A percentile compares a stretch with the other conserved stretches of the same genome.
phyloP scores from a whole-genome alignment of 2,888 invertebrate genomes.

The Torymus texanus region DNA sequence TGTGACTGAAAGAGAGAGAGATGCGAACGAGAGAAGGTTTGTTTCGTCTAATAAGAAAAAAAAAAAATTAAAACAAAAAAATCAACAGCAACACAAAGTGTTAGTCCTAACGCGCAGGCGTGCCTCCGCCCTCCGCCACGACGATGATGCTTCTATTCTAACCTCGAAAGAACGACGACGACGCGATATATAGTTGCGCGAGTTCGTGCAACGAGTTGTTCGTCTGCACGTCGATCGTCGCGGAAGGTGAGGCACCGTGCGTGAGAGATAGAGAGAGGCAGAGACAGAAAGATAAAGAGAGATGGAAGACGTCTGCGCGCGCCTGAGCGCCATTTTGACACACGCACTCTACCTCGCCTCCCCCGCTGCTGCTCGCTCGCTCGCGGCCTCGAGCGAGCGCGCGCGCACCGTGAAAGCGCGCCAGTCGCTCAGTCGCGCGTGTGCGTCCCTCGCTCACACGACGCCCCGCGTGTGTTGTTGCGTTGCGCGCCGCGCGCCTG shows the following conservation, averaged over 20 bases:
- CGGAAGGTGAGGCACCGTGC: slow-evolving; percentile 27
- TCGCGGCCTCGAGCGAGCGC: not conserved
- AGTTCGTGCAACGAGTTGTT: no score
- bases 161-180: no score
- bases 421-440: slow-evolving; percentile 46
- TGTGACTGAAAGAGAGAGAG: not conserved
- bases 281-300: not conserved
- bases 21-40: slow-evolving; percentile 9
- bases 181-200: no score
- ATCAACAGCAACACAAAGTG: not conserved
- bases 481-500: not conserved
- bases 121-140: no score
- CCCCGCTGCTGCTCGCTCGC: slow-evolving; percentile 21
- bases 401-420: slow-evolving; percentile 7
- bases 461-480: not conserved
- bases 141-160: no score
- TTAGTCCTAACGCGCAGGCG: no score
- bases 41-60: slow-evolving; percentile 29
- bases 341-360: slow-evolving; percentile 23
- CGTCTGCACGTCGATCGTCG: not conserved
- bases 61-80: not conserved
- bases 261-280: not conserved
- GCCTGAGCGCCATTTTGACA: no score
- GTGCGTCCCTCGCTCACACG: slow-evolving; percentile 47
- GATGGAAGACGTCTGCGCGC: slow-evolving; percentile 7